Base-by-base conservation (phyloP, 1,140 invertebrate genomes). In the Glossosoma conforme region DNA sequence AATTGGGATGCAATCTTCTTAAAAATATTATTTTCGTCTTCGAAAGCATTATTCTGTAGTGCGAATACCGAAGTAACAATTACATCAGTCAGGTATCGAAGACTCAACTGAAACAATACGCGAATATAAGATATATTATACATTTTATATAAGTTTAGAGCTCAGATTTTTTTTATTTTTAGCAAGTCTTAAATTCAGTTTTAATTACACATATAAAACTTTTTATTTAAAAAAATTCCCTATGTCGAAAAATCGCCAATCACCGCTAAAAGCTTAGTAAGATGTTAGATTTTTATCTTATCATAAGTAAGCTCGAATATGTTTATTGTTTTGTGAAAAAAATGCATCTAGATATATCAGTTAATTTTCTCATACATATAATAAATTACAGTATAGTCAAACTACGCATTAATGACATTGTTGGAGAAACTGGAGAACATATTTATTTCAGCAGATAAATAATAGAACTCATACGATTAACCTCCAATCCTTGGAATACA, bases 81-180 rank as follows among this genome's bases (percentile, higher is more conserved):
- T 9, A 41, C 44, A 21, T 58, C 56, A 8, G 56, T 58, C 17
- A 54, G 35, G 32, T 46, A 58, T 24, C 47, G 45, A 18, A 42
- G 15, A 10, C 46, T 43, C 1, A 58, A 21, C 56, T 58, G 30
- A 17, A 46, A 52, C 13, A 42, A 22, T 20, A 52, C n/a, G n/a
- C n/a, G n/a, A n/a, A n/a, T n/a, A n/a, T n/a, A 36, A 3, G 1
- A 35, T 8, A 25, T 10, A 28, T n/a, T 28, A n/a, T 28, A 8
- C 6, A 28, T 28, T 28, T n/a, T n/a, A n/a, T 8, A 28, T 8
- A n/a, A n/a, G n/a, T 28, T 6, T 8, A 28, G n/a, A 28, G n/a
- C n/a, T 28, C n/a, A n/a, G n/a, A 8, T n/a, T 28, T 28, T 6
- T 6, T 6, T 8, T 28, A 6, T n/a, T 8, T n/a, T n/a, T 28